These are phyloP conservation scores for Hiodon alosoides DNA, from an alignment of 2,113 vertebrate species.

Conservation along the genomic window DNA sequence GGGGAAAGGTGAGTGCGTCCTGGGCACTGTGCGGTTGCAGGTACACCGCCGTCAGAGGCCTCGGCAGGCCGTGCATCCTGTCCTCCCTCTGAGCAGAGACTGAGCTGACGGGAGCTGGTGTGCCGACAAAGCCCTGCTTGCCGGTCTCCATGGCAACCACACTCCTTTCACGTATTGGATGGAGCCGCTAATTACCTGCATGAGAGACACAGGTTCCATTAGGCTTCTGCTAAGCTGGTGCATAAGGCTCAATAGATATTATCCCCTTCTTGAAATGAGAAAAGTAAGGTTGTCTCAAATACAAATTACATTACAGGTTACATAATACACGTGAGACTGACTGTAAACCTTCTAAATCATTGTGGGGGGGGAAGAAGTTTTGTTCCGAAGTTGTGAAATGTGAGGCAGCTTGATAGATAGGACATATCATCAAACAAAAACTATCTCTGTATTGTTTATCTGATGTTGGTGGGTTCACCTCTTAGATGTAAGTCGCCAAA, in stretches of 20 bases:
- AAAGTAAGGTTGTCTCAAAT: constrained; percentile 2
- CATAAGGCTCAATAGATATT: constrained; percentile 27
- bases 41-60: constrained; percentile 66
- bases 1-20: constrained; percentile 46
- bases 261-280: constrained; percentile 20
- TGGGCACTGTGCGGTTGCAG: constrained; percentile 57
- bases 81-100: constrained; percentile 50
- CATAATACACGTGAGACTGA: neutral
- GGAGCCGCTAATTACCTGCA: constrained; percentile 61
- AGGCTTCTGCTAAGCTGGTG: constrained; percentile 33
- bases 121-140: constrained; percentile 56
- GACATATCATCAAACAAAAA: neutral
- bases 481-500: neutral
- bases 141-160: constrained; percentile 71
- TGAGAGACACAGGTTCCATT: constrained; percentile 57
- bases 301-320: neutral
- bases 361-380: neutral
- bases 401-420: neutral
- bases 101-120: constrained; percentile 47
- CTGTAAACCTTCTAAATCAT: neutral
- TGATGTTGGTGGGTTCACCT: neutral
- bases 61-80: constrained; percentile 52
- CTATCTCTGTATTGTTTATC: neutral
- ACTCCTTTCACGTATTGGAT: constrained; percentile 56
- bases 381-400: neutral